Conservation (phyloP, 2,113 vertebrate genomes). For the Xiphophorus couchianus region DNA sequence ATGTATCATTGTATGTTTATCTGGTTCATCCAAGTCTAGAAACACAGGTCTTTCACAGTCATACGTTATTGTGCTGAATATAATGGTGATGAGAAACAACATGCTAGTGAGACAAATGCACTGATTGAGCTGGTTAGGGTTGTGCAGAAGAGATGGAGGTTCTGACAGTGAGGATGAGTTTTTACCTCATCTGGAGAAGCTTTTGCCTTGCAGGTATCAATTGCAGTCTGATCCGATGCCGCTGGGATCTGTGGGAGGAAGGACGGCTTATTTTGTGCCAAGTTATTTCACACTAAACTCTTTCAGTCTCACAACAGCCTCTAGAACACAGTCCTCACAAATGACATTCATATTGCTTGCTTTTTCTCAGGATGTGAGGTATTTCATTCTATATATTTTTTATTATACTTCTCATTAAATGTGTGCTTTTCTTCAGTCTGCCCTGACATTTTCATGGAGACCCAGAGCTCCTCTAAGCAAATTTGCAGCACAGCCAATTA, state of each 20-base stretch:
- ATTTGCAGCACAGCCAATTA: neutral
- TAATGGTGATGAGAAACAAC: conserved; percentile 4
- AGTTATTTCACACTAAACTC: conserved; percentile 22
- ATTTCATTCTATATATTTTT: neutral
- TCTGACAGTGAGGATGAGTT: conserved; percentile 28
- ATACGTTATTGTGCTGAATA: neutral
- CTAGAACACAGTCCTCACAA: conserved; percentile 8
- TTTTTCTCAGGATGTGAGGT: neutral
- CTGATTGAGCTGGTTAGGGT: conserved; percentile 4
- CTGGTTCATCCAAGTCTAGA: neutral
- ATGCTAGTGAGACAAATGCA: conserved; percentile 8
- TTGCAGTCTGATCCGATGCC: conserved; percentile 76
- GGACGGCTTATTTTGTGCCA: conserved; percentile 46
- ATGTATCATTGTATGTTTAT: conserved; percentile 7
- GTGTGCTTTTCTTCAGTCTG: neutral
- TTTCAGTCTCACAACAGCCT: conserved; percentile 19
- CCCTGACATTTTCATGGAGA: neutral
- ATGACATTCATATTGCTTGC: neutral
- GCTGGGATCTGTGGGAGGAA: conserved; percentile 76
- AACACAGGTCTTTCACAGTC: neutral
- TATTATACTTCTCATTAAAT: neutral
- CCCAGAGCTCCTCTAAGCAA: neutral
- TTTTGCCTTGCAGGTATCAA: conserved; percentile 75
- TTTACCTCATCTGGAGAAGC: conserved; percentile 70
- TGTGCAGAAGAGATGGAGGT: conserved; percentile 3